Evolutionary conservation across 2,888 invertebrate genomes (phyloP).

Genomic region (Odontocerum albicorne): DNA sequence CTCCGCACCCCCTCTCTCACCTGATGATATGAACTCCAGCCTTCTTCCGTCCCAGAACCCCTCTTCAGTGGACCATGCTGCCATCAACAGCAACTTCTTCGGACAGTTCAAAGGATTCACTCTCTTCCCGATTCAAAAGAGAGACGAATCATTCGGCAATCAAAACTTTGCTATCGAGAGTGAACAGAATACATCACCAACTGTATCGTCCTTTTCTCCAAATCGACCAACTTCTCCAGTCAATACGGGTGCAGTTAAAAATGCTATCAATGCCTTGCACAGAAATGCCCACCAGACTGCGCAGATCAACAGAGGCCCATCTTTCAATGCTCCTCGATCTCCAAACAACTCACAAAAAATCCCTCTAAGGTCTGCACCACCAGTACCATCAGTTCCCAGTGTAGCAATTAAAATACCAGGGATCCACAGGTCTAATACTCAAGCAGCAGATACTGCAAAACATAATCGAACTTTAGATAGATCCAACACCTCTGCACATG

Average conservation of each 20-base stretch:
- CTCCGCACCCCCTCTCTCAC: slow-evolving; percentile 46
- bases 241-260: slow-evolving; percentile 21
- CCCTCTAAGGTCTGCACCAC: slow-evolving; percentile 63
- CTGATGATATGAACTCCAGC: slow-evolving; percentile 73
- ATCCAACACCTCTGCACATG: slow-evolving; percentile 50
- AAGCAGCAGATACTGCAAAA: slow-evolving; percentile 42
- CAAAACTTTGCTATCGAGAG: slow-evolving; percentile 30
- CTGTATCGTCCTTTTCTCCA: slow-evolving; percentile 35
- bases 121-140: slow-evolving; percentile 64
- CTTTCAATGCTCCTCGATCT: slow-evolving; percentile 42
- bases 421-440: slow-evolving; percentile 39
- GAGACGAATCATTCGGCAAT: slow-evolving; percentile 36
- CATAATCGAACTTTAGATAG: slow-evolving; percentile 43
- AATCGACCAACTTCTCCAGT: slow-evolving; percentile 18
- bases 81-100: slow-evolving; percentile 66
- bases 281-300: slow-evolving; percentile 35
- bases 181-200: slow-evolving; percentile 34
- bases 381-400: slow-evolving; percentile 61
- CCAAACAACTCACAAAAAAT: slow-evolving; percentile 49
- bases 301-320: slow-evolving; percentile 39
- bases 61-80: slow-evolving; percentile 48
- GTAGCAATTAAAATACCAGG: slow-evolving; percentile 38
- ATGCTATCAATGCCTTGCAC: slow-evolving; percentile 20
- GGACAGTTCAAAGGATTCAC: slow-evolving; percentile 88
- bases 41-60: slow-evolving; percentile 58